Evolutionary conservation across 2,888 invertebrate genomes (phyloP), one percentile per base, ranked within the genome.

Genomic region (Molanna angustata): DNA sequence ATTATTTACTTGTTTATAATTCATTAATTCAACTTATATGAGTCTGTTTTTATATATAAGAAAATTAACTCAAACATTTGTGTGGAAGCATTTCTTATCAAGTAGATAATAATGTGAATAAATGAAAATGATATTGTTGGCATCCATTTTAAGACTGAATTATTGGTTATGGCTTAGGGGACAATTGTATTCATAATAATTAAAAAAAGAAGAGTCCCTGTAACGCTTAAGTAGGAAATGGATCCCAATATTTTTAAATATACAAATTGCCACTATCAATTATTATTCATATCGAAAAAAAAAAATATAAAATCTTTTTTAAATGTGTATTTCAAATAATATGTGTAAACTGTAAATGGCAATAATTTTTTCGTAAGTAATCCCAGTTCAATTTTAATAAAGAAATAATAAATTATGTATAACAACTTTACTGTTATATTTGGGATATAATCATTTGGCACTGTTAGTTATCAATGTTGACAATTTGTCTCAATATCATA

Each of bases 101-200:
- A n/a, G 11, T n/a, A n/a, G n/a, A n/a, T n/a, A n/a, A 33, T 33
- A 33, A 13, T 33, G 14, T 33, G 4, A 33, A 6, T 33, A 33
- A 6, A 33, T 33, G 11, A 33, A 7, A 27, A 7, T 44, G 44
- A 54, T 49, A 39, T 52, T 52, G 57, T 49, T 47, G 57, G 57
- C 45, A 58, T 58, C 57, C 57, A 55, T 58, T 58, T 58, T 48
- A 58, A 58, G 57, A 58, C 57, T 58, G 57, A 58, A 52, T 55
- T 35, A 46, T 55, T 55, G 52, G 55, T 47, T 58, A 58, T 52
- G 45, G 54, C 54, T 35, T 52, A 47, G 57, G 50, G 52, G 49
- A 35, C 37, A 42, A 27, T 49, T 44, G 44, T 41, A 31, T 40
- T 49, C 32, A 13, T n/a, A 13, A 33, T 27, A 27, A 27, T 32